Percentiles rank a stretch among this genome's conserved stretches.
Conservation (phyloP, 2,113 vertebrate genomes). For the Bujurquina vittata region DNA sequence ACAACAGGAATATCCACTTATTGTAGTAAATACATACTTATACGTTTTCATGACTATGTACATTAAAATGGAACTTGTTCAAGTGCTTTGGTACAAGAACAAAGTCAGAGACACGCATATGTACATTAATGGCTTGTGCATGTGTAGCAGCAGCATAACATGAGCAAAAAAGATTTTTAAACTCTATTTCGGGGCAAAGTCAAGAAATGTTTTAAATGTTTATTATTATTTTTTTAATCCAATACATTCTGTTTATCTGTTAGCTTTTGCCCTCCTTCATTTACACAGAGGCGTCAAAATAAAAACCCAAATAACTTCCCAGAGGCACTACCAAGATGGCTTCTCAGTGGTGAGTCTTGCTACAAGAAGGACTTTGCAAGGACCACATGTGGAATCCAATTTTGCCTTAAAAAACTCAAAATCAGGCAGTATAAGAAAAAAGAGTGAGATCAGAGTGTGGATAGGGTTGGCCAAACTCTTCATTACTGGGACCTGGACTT, state of each 20-base stretch:
- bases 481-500: conserved; percentile 43
- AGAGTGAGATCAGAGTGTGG: conserved; percentile 23
- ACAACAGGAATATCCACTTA: background rate
- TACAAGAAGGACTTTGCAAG: background rate
- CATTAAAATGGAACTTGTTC: background rate
- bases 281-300: background rate
- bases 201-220: background rate
- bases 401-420: conserved; percentile 16
- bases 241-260: background rate
- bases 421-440: conserved; percentile 13
- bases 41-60: background rate
- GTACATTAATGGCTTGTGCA: background rate
- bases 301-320: background rate
- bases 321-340: background rate
- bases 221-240: background rate
- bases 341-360: conserved; percentile 3
- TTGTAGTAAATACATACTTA: background rate
- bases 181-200: too few relatives aligned
- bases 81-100: too few relatives aligned
- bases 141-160: background rate
- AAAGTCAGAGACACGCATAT: background rate
- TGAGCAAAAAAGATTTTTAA: too few relatives aligned
- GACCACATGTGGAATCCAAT: conserved; percentile 51
- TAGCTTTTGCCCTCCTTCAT: background rate
- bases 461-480: conserved; percentile 62